Evolutionary conservation across 1,140 invertebrate genomes (phyloP).

Genomic region (Daktulosphaira vitifoliae): DNA sequence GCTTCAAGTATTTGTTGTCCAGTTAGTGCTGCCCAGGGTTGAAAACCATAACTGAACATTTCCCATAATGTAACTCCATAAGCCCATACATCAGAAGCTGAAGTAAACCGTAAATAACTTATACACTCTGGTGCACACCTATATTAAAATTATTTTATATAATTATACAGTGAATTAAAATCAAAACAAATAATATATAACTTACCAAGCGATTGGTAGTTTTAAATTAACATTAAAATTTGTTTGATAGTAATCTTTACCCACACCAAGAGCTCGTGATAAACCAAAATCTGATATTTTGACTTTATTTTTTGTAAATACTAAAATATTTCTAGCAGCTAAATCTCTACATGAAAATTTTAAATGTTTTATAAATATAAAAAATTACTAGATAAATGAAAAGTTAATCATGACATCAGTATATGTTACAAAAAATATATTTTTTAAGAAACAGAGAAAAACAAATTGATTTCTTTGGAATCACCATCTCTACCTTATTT

Average conservation of each 20-base stretch:
- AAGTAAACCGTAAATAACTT: conserved; percentile 90
- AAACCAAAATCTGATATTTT: conserved; percentile 98
- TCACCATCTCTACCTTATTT: no score
- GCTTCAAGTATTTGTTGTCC: conserved; percentile 93
- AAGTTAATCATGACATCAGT: no score
- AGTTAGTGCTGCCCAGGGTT: conserved; percentile 92
- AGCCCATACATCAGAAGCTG: conserved; percentile 94
- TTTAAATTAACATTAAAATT: conserved; percentile 98
- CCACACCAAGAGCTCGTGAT: conserved; percentile 88
- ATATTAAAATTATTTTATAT: conserved; percentile 8
- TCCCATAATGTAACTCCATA: conserved; percentile 98
- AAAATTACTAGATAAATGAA: not conserved
- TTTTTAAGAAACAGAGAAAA: no score
- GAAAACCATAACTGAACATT: conserved; percentile 96
- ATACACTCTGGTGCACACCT: conserved; percentile 97
- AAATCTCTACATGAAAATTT: conserved; percentile 60
- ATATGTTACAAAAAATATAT: no score
- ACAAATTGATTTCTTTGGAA: no score
- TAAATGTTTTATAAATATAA: conserved; percentile 4
- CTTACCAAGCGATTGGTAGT: conserved; percentile 92
- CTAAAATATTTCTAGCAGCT: conserved; percentile 89
- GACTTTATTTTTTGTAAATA: conserved; percentile 91
- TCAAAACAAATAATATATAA: conserved; percentile 35
- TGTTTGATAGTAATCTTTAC: conserved; percentile 98
- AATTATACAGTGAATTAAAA: conserved; percentile 4